Evolutionary conservation across 2,888 invertebrate genomes (phyloP).

Genomic region (Nemotelus nigrinus): DNA sequence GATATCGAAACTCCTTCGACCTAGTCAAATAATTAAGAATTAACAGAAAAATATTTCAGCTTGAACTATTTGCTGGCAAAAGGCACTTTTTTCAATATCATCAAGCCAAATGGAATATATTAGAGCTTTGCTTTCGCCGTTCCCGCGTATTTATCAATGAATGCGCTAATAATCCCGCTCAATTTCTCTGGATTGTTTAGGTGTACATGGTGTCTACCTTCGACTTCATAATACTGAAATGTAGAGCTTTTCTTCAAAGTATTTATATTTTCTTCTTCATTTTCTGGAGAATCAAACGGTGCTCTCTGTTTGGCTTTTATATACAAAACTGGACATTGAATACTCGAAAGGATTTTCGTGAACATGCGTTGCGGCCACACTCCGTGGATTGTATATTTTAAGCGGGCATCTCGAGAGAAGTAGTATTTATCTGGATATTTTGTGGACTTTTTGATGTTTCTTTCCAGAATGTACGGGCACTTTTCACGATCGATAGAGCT

Average conservation of each 20-base stretch:
- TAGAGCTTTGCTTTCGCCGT: constrained; percentile 3
- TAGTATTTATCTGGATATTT: constrained; percentile 70
- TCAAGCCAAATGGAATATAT: neutral
- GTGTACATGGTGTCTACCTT: constrained; percentile 87
- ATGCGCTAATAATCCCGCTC: constrained; percentile 65
- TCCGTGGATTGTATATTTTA: constrained; percentile 64
- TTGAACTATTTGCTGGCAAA: no score
- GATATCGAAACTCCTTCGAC: no score
- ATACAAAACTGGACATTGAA: constrained; percentile 73
- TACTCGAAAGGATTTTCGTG: constrained; percentile 67
- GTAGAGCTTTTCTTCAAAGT: constrained; percentile 68
- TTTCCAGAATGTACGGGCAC: constrained; percentile 68
- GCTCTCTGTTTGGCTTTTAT: constrained; percentile 70
- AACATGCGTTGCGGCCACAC: constrained; percentile 65
- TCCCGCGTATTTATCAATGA: constrained; percentile 54
- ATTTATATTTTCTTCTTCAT: constrained; percentile 68
- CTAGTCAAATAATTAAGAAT: no score
- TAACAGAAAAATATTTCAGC: no score
- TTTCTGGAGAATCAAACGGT: constrained; percentile 70
- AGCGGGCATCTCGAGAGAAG: constrained; percentile 73
- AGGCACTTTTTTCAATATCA: no score
- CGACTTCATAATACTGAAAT: constrained; percentile 74
- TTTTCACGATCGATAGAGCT: constrained; percentile 70
- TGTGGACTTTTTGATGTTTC: constrained; percentile 70
- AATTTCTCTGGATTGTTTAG: constrained; percentile 77